phyloP scores from a whole-genome alignment of 2,888 invertebrate species.

The Caenorhabditis parvicauda region DNA sequence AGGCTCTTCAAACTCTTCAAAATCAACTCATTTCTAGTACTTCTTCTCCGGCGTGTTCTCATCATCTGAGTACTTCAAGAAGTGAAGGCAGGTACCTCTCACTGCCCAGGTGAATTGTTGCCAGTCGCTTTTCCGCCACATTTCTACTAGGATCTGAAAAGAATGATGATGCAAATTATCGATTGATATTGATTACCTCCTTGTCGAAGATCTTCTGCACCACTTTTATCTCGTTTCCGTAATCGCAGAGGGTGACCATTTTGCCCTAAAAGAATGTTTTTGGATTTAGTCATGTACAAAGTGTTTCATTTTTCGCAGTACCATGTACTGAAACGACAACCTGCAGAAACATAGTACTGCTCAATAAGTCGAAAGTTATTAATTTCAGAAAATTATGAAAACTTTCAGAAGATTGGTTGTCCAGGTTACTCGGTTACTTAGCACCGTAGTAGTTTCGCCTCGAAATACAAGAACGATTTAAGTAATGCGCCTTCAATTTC shows the following conservation, averaged over 20 bases:
- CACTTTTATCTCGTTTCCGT: slow-evolving; percentile 38
- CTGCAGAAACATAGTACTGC: too few relatives aligned
- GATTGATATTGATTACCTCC: too few relatives aligned
- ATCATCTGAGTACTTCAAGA: slow-evolving; percentile 18
- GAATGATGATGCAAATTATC: too few relatives aligned
- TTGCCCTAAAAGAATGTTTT: slow-evolving; percentile 26
- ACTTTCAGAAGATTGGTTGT: not conserved
- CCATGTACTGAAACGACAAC: too few relatives aligned
- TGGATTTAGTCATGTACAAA: too few relatives aligned
- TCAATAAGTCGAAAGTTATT: too few relatives aligned
- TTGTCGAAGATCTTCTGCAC: slow-evolving; percentile 34
- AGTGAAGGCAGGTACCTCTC: slow-evolving; percentile 42
- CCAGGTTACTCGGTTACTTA: too few relatives aligned
- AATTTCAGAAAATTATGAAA: not conserved
- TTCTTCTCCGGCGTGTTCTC: too few relatives aligned
- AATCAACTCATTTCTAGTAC: not conserved
- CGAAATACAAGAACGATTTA: too few relatives aligned
- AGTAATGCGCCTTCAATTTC: too few relatives aligned
- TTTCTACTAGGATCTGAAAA: slow-evolving; percentile 35
- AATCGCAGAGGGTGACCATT: slow-evolving; percentile 38
- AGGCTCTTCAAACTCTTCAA: not conserved
- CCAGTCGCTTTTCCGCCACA: slow-evolving; percentile 46
- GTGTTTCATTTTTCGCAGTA: too few relatives aligned
- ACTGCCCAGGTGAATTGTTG: slow-evolving; percentile 52
- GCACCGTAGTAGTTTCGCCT: too few relatives aligned